phyloP scores from a whole-genome alignment of 2,888 invertebrate genomes.

The Aphodius granarius region DNA sequence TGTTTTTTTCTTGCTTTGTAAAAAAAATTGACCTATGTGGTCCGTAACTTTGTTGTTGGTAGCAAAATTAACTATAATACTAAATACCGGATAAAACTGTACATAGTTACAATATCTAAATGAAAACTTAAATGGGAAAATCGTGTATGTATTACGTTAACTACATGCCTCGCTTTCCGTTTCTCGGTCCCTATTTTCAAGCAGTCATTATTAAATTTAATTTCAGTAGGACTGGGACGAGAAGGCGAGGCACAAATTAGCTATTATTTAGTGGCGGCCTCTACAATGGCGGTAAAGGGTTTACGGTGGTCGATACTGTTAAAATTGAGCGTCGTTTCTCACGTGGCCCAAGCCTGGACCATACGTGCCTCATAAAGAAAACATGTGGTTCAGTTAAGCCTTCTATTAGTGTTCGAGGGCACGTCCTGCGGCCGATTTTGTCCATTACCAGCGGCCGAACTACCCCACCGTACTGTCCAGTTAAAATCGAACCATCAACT shows the following conservation, averaged over 20 bases:
- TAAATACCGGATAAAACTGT: no score
- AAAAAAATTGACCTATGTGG: no score
- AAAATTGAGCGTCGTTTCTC: slow-evolving; percentile 28
- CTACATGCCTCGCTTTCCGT: neutral
- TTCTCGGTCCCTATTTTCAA: neutral
- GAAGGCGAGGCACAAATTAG: slow-evolving; percentile 16
- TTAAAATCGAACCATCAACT: slow-evolving; percentile 37
- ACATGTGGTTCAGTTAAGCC: slow-evolving; percentile 51
- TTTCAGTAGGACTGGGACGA: neutral
- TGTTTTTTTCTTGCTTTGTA: no score
- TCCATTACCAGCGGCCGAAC: slow-evolving; percentile 41
- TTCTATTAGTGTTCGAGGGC: slow-evolving; percentile 50
- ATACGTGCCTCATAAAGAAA: slow-evolving; percentile 53
- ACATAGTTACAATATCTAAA: neutral
- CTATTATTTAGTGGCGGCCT: slow-evolving; percentile 21
- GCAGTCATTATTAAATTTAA: neutral
- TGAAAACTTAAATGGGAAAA: neutral
- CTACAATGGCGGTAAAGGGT: slow-evolving; percentile 13
- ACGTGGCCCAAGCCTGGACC: slow-evolving; percentile 22
- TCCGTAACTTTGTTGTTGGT: no score
- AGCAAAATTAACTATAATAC: no score
- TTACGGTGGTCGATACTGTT: slow-evolving; percentile 24
- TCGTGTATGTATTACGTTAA: neutral
- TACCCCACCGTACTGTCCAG: slow-evolving; percentile 15
- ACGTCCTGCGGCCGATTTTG: slow-evolving; percentile 48